Conservation (phyloP, 2,113 vertebrate genomes). For the Indri indri region DNA sequence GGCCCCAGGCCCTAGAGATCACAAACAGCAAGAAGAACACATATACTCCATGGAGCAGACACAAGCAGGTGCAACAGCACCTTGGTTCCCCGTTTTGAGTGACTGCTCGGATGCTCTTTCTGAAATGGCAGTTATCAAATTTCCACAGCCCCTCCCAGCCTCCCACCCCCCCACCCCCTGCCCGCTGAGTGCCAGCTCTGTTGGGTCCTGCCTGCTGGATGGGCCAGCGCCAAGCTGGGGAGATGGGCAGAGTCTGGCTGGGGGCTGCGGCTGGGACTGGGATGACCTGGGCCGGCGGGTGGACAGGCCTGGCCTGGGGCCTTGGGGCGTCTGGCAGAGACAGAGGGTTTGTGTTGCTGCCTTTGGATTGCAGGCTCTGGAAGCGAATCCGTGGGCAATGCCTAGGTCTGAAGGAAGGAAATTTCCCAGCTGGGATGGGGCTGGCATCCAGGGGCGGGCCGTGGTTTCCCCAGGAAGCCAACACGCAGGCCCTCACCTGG, state of each 20-base stretch:
- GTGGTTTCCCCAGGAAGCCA: neutral
- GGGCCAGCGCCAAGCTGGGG: neutral
- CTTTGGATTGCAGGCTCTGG: neutral
- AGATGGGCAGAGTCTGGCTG: accelerated
- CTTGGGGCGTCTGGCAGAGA: neutral
- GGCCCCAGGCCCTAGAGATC: neutral
- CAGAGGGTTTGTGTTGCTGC: too few species aligned
- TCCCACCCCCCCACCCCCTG: too few species aligned
- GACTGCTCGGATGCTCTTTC: accelerated
- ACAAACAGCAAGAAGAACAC: too few species aligned
- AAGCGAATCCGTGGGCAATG: too few species aligned
- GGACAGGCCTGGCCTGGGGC: neutral
- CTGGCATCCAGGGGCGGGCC: accelerated
- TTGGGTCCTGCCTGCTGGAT: too few species aligned
- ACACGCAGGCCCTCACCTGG: neutral
- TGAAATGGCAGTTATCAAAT: accelerated
- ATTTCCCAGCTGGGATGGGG: accelerated
- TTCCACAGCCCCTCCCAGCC: accelerated
- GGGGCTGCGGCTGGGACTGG: neutral
- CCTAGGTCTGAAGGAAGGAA: neutral
- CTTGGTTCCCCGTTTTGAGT: accelerated
- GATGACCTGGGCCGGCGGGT: neutral
- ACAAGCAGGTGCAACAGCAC: accelerated
- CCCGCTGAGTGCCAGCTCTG: accelerated
- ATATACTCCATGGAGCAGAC: neutral